phyloP scores from a whole-genome alignment of 2,113 vertebrate genomes.

The Amphilophus citrinellus region DNA sequence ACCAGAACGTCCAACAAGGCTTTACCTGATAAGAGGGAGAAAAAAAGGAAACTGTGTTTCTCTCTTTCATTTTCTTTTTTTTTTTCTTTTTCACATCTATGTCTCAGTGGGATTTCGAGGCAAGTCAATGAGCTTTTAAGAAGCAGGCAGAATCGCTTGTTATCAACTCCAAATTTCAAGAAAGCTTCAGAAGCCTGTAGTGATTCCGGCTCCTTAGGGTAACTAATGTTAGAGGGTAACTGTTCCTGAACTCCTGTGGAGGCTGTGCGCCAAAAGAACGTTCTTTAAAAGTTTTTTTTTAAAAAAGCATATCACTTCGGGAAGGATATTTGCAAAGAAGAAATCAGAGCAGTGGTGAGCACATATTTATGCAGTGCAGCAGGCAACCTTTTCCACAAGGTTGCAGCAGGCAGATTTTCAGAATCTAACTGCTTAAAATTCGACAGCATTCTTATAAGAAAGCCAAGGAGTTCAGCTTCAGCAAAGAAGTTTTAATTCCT shows the following conservation, averaged over 20 bases:
- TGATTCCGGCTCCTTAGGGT: not conserved
- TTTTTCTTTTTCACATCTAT: not conserved
- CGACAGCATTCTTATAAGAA: conserved; percentile 19
- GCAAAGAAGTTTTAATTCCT: conserved; percentile 15
- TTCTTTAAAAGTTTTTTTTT: not conserved
- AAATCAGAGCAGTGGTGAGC: not conserved
- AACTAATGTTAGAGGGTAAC: not conserved
- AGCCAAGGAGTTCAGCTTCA: conserved; percentile 20
- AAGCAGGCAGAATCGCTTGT: not conserved
- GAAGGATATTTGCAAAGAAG: not conserved
- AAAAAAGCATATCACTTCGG: conserved; percentile 4
- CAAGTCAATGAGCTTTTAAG: not conserved
- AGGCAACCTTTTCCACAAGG: conserved; percentile 1
- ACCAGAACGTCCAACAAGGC: conserved; percentile 73
- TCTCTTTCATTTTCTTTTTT: not conserved
- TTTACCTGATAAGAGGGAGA: conserved; percentile 60
- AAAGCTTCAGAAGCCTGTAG: not conserved
- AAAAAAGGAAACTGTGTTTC: not conserved
- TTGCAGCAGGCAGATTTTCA: conserved; percentile 21
- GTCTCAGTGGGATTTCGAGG: not conserved
- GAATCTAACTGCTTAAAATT: conserved; percentile 49
- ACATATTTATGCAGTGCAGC: conserved; percentile 24
- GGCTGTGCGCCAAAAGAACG: not conserved
- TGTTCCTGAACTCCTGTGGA: conserved; percentile 7
- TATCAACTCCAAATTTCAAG: not conserved